These are phyloP conservation scores for Bufo bufo DNA, from an alignment of 2,113 vertebrate genomes.

Conservation along the genomic window DNA sequence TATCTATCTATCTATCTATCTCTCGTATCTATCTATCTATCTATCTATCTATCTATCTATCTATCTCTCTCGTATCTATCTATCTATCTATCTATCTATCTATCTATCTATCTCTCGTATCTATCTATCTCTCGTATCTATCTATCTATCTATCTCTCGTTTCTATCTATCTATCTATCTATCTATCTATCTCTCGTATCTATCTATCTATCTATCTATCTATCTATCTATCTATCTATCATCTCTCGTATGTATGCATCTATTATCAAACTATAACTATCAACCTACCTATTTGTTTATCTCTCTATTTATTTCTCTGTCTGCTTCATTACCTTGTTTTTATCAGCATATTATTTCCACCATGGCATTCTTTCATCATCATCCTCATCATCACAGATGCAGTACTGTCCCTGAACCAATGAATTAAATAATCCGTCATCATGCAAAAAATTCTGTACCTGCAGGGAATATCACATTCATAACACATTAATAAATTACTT, in stretches of 20 bases:
- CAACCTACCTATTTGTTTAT: not conserved
- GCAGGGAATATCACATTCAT: not conserved
- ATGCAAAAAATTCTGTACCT: not conserved
- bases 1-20: too few relatives aligned
- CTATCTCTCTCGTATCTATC: not conserved
- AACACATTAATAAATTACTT: not conserved
- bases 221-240: not conserved
- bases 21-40: not conserved
- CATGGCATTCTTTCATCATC: not conserved
- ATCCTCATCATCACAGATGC: not conserved
- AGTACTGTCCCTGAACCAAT: not conserved
- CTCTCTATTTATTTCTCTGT: not conserved
- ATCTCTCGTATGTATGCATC: not conserved
- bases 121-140: not conserved
- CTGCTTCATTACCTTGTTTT: not conserved
- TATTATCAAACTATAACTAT: not conserved
- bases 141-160: constrained; percentile 1
- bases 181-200: not conserved
- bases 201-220: constrained; percentile 6
- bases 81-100: constrained; percentile 23
- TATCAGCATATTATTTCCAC: not conserved
- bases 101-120: too few relatives aligned
- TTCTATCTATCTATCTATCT: constrained; percentile 30
- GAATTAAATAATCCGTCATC: not conserved
- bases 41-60: not conserved